A percentile compares a stretch with the other conserved stretches of the same genome.
Evolutionary conservation across 2,888 invertebrate species (phyloP).

Genomic region (Calameuta pallipes): DNA sequence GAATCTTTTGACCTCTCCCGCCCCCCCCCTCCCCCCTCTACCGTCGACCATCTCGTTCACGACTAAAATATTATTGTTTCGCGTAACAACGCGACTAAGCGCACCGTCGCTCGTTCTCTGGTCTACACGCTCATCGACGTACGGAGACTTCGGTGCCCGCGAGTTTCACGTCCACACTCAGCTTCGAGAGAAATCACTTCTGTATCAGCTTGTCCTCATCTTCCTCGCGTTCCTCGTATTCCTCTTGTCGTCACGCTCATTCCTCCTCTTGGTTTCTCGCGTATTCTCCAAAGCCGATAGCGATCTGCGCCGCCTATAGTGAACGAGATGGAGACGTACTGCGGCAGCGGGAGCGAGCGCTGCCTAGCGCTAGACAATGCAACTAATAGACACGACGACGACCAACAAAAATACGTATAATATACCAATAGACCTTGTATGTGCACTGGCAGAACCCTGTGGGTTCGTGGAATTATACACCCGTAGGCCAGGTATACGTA

Average conservation of each 20-base stretch:
- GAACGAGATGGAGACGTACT: background rate
- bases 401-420: background rate
- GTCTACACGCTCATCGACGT: no score
- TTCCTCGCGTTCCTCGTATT: background rate
- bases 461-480: background rate
- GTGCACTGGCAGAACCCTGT: background rate
- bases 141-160: background rate
- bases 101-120: background rate
- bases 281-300: background rate
- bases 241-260: background rate
- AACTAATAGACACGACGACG: background rate
- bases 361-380: background rate
- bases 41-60: no score
- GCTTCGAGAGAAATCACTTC: background rate
- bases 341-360: background rate
- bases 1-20: no score
- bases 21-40: no score
- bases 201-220: background rate
- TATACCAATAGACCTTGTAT: background rate
- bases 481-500: background rate
- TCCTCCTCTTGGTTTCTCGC: background rate
- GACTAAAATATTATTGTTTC: no score
- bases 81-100: background rate
- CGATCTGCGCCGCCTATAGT: background rate
- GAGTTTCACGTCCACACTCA: background rate